Evolutionary conservation across 2,113 vertebrate genomes (phyloP), one percentile per base, ranked within the genome.

Genomic region (Lophura nycthemera): DNA sequence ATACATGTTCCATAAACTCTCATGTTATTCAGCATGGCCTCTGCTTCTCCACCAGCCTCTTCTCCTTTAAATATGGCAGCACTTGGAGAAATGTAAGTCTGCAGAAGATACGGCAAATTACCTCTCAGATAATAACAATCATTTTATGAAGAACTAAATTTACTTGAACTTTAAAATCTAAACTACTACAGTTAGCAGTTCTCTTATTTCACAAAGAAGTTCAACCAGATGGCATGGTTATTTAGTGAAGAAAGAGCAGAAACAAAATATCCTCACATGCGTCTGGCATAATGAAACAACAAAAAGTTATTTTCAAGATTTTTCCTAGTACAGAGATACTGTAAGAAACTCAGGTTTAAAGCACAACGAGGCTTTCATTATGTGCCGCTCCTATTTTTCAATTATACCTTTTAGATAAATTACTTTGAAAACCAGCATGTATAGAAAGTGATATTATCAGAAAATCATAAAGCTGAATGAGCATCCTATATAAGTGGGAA

Each of bases 41-140:
- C 89, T 1, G 95, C 87, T 85, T 98, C 97, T 0, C 97, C 95
- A 22, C 95, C 97, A 21, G 79, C 97, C 2, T 84, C 96, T 40
- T 97, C 96, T 1, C 97, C 96, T 74, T 97, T 98, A 94, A 99
- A 98, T 96, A 99, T 97, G 96, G 99, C 98, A 8, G 98, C 99
- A 45, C 97, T 97, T 14, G 99, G 99, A 88, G 98, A 98, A 57
- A 99, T 99, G 92, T 99, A 99, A 25, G 98, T 99, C 99, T 99
- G 97, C 8, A 74, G 92, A 48, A 91, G 57, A 95, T 36, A 77
- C 2, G 8, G 10, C 8, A 50, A 89, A n/a, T 22, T 56, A 80
- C 89, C 38, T 66, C 2, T 30, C 11, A 19, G 5, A 7, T 29
- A 75, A 57, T 27, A 67, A 48, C 4, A n/a, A 80, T 47, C 5